Evolutionary conservation across 1,140 invertebrate species (phyloP).

Genomic region (Riptortus pedestris): DNA sequence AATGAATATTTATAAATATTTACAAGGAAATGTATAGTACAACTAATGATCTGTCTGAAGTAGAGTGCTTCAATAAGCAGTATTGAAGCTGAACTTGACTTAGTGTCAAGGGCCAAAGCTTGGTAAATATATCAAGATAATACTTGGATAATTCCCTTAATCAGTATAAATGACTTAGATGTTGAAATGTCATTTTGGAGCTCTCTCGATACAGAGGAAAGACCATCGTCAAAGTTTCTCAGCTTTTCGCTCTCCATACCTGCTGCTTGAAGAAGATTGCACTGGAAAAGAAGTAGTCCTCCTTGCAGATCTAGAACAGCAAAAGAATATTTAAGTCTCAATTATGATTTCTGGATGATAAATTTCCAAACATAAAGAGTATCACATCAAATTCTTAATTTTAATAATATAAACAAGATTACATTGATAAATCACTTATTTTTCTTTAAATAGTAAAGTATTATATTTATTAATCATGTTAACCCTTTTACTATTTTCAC

Average conservation of each 20-base stretch:
- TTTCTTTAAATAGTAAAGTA: too few relatives aligned
- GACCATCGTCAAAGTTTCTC: constrained; percentile 17
- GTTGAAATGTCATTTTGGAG: neutral
- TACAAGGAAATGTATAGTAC: too few relatives aligned
- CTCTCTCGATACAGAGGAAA: constrained; percentile 17
- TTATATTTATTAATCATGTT: too few relatives aligned
- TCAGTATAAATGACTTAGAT: neutral
- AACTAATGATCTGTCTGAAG: too few relatives aligned
- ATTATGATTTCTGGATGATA: neutral
- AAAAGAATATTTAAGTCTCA: neutral
- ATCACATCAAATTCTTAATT: neutral
- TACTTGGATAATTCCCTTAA: neutral
- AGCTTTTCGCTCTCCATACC: neutral
- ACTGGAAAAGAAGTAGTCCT: constrained; percentile 10
- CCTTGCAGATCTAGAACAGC: constrained; percentile 3
- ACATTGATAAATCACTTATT: too few relatives aligned
- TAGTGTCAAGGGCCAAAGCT: too few relatives aligned
- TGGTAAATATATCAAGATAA: neutral
- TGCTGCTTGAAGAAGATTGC: neutral
- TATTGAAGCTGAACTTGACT: too few relatives aligned
- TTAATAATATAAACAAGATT: neutral
- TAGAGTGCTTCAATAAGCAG: too few relatives aligned
- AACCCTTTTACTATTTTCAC: too few relatives aligned
- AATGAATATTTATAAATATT: constrained; percentile 6
- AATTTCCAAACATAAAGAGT: neutral